Percentiles rank a stretch among this genome's conserved stretches.
These are phyloP conservation scores for Gambusia holbrooki DNA, from an alignment of 2,113 vertebrate species.

Conservation along the genomic window DNA sequence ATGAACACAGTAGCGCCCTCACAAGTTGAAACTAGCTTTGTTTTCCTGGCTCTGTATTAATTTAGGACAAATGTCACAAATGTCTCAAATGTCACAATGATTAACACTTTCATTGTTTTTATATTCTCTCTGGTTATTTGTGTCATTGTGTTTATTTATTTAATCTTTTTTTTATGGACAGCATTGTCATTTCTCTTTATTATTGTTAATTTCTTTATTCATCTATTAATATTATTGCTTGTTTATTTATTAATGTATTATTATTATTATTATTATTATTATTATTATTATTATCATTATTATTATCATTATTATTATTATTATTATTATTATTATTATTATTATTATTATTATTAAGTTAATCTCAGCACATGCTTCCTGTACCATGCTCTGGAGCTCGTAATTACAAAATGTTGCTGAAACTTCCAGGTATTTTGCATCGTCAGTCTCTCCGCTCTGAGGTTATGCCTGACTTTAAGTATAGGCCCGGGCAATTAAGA, in stretches of 20 bases:
- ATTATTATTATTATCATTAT: not conserved
- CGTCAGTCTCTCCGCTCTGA: slow-evolving; percentile 54
- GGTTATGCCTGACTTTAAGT: slow-evolving; percentile 3
- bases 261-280: not conserved
- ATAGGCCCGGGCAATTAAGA: slow-evolving; percentile 12
- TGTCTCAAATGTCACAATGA: too few species aligned
- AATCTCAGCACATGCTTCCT: not conserved
- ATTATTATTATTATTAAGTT: not conserved
- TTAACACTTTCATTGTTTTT: too few species aligned
- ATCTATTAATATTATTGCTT: too few species aligned
- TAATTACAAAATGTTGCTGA: slow-evolving; percentile 65
- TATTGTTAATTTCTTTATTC: too few species aligned
- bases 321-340: not conserved
- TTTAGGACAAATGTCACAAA: too few species aligned
- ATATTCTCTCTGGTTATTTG: too few species aligned
- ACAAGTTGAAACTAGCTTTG: not conserved
- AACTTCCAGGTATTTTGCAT: slow-evolving; percentile 74
- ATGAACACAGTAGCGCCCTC: not conserved
- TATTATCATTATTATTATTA: not conserved
- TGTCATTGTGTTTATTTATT: too few species aligned
- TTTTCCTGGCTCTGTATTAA: not conserved
- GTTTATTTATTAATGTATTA: not conserved
- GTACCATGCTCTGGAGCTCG: not conserved
- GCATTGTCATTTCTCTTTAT: too few species aligned
- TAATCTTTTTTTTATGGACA: too few species aligned